These are phyloP conservation scores for Tychaedon coryphoeus DNA, from an alignment of 2,113 vertebrate species.

Conservation along the genomic window DNA sequence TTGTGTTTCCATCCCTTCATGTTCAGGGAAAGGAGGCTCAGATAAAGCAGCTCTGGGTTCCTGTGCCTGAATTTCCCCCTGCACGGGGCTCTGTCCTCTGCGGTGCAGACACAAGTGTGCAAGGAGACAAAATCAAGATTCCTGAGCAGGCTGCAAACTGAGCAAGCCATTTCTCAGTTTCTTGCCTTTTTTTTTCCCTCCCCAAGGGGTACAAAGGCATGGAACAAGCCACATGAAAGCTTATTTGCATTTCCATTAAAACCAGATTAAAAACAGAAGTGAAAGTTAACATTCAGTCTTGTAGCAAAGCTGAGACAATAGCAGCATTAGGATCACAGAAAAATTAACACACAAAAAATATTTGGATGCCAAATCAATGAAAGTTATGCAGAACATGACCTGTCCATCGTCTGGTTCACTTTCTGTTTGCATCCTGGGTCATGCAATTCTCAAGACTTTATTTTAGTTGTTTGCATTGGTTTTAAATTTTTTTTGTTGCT, in stretches of 20 bases:
- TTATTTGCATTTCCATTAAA: neutral
- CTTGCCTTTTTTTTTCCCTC: neutral
- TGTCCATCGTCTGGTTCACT: neutral
- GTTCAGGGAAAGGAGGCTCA: neutral
- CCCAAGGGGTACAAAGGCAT: neutral
- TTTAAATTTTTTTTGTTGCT: neutral
- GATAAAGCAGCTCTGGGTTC: neutral
- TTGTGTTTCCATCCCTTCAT: neutral
- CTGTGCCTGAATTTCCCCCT: neutral
- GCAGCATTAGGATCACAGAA: neutral
- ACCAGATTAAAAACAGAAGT: neutral
- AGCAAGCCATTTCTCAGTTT: neutral
- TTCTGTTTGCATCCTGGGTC: neutral
- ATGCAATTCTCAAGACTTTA: neutral
- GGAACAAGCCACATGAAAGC: neutral
- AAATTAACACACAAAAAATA: neutral
- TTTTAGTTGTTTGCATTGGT: neutral
- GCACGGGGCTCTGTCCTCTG: neutral
- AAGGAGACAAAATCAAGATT: neutral
- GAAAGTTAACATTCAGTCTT: neutral
- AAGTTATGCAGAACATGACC: neutral
- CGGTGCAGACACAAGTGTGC: rapidly evolving
- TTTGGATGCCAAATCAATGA: neutral
- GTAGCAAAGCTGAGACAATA: neutral
- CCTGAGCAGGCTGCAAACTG: neutral